phyloP scores from a whole-genome alignment of 2,888 invertebrate genomes.

The Cynaeus angustus region DNA sequence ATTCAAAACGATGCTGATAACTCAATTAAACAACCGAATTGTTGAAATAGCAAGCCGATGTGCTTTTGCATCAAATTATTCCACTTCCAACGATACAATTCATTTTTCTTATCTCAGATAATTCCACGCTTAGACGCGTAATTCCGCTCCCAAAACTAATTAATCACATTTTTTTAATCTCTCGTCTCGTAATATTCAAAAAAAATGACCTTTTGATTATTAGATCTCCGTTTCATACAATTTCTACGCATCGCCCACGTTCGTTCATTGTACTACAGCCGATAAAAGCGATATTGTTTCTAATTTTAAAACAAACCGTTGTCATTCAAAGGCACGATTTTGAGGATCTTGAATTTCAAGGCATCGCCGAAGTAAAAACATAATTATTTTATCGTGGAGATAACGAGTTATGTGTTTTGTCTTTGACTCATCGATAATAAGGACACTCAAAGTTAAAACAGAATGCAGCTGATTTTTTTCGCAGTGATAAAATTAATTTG shows the following conservation, averaged over 20 bases:
- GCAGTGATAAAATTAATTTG: neutral
- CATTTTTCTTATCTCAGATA: neutral
- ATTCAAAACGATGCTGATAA: neutral
- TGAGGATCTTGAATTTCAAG: too few relatives aligned
- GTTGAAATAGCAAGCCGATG: too few relatives aligned
- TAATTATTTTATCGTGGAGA: conserved; percentile 3
- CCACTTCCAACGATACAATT: too few relatives aligned
- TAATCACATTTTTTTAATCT: conserved; percentile 2
- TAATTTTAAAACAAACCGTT: too few relatives aligned
- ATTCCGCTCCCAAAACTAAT: too few relatives aligned
- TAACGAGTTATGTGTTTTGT: conserved; percentile 26
- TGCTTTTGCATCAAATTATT: too few relatives aligned
- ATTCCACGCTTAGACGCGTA: neutral
- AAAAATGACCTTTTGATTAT: conserved; percentile 23
- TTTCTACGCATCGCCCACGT: too few relatives aligned
- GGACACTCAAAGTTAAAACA: conserved; percentile 31
- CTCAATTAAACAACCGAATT: neutral
- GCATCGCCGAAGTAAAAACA: too few relatives aligned
- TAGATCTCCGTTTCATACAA: neutral
- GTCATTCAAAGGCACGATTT: too few relatives aligned
- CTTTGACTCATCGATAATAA: conserved; percentile 32
- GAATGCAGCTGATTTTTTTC: neutral
- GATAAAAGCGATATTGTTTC: too few relatives aligned
- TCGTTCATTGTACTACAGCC: too few relatives aligned
- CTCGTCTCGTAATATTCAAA: conserved; percentile 25